Conservation (phyloP, 2,888 invertebrate species). For the Seira musarum region DNA sequence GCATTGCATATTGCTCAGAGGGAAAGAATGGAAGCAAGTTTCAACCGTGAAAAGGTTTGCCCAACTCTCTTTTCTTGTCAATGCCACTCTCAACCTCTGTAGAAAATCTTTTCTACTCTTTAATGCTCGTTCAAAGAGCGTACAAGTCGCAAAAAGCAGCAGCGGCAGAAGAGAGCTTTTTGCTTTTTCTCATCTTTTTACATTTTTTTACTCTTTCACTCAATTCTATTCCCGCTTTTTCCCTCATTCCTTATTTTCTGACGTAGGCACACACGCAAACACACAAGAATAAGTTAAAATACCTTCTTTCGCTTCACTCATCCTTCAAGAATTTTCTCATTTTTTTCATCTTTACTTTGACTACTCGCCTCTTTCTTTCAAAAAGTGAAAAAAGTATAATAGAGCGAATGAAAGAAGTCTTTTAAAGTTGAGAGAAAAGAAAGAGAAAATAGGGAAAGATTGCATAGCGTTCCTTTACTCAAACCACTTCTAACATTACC, state of each 20-base stretch:
- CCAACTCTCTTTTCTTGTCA: slow-evolving; percentile 66
- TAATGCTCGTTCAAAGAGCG: slow-evolving; percentile 7
- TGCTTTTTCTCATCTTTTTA: slow-evolving; percentile 23
- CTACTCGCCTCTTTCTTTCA: no score
- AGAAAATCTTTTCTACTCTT: not conserved
- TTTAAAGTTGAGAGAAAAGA: no score
- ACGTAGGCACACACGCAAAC: slow-evolving; percentile 18
- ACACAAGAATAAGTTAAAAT: slow-evolving; percentile 1
- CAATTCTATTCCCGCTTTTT: not conserved
- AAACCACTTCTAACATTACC: no score
- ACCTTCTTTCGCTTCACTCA: slow-evolving; percentile 46
- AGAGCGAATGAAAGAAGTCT: no score
- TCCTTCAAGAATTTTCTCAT: no score
- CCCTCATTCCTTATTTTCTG: slow-evolving; percentile 1
- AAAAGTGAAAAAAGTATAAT: no score
- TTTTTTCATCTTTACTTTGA: no score
- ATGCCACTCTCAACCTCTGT: slow-evolving; percentile 68
- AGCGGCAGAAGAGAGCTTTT: not conserved
- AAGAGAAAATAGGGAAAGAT: no score
- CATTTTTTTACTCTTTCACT: slow-evolving; percentile 11
- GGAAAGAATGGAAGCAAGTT: slow-evolving; percentile 46
- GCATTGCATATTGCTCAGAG: no score
- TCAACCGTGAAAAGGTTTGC: slow-evolving; percentile 67
- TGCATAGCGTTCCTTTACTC: no score
- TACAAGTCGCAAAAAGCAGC: no score